Evolutionary conservation across 2,797 vertebrate genomes (phyloP).

Genomic region (Enteromius treurensis): DNA sequence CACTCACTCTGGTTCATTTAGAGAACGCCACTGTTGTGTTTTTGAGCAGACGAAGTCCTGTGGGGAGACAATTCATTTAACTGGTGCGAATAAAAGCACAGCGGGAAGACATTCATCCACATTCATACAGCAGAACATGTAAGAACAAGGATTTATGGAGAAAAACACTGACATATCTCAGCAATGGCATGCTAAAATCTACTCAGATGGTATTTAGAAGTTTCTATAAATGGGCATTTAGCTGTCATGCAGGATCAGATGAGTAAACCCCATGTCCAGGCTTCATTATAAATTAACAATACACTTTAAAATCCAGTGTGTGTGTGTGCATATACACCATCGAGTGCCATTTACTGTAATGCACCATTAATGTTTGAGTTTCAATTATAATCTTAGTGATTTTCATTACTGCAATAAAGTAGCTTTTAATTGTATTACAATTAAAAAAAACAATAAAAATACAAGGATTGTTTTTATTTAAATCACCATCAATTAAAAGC

Average conservation of each 20-base stretch:
- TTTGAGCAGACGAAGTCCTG: slow-evolving; percentile 22
- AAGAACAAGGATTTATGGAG: slow-evolving; percentile 71
- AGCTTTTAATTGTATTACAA: not conserved
- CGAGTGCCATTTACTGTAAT: not conserved
- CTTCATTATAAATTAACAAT: not conserved
- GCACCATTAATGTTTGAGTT: too few species aligned
- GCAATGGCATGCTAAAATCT: not conserved
- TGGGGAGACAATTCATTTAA: slow-evolving; percentile 39
- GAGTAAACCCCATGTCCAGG: not conserved
- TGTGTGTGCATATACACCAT: not conserved
- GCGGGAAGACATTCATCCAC: slow-evolving; percentile 34
- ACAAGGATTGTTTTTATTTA: not conserved
- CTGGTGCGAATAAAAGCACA: slow-evolving; percentile 44
- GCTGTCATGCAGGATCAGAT: not conserved
- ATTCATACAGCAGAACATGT: slow-evolving; percentile 17
- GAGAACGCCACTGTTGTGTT: slow-evolving; percentile 17
- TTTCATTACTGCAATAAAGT: not conserved
- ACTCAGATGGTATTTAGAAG: slow-evolving; percentile 13
- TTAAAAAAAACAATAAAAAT: not conserved
- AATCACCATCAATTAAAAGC: not conserved
- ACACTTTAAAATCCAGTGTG: not conserved
- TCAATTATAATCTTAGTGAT: not conserved
- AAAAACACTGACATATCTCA: slow-evolving; percentile 19
- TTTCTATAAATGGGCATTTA: not conserved
- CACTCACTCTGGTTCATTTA: slow-evolving; percentile 69